Percentiles rank a stretch among this genome's conserved stretches.
phyloP scores from a whole-genome alignment of 2,113 vertebrate genomes.

The Paralichthys olivaceus region DNA sequence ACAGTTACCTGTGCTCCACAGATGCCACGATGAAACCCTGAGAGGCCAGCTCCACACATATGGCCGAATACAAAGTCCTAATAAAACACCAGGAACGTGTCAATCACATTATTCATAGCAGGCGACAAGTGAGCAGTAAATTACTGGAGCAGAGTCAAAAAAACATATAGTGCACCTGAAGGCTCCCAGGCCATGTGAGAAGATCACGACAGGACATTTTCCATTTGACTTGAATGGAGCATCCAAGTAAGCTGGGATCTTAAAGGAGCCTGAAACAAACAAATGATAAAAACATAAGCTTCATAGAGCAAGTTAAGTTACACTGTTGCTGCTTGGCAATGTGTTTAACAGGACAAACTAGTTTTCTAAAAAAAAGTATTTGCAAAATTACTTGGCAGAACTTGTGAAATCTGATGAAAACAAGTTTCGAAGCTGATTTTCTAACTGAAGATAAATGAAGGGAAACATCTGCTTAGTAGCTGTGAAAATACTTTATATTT shows the following conservation, averaged over 20 bases:
- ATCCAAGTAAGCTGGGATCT: constrained; percentile 88
- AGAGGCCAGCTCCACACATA: constrained; percentile 94
- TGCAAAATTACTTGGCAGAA: neutral
- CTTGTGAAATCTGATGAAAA: neutral
- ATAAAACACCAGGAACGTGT: constrained; percentile 20
- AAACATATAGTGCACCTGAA: constrained; percentile 85
- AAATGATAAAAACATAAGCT: neutral
- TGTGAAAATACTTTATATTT: neutral
- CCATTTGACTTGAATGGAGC: constrained; percentile 87
- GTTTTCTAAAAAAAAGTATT: too few species aligned
- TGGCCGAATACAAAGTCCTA: constrained; percentile 94
- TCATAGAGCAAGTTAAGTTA: neutral
- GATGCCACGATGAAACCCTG: constrained; percentile 93
- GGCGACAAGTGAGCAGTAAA: neutral
- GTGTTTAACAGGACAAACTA: neutral
- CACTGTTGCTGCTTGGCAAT: neutral
- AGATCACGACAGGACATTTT: constrained; percentile 92
- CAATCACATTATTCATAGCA: neutral
- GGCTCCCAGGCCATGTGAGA: constrained; percentile 96
- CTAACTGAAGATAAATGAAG: neutral
- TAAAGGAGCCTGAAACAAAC: constrained; percentile 84
- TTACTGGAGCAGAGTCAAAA: neutral
- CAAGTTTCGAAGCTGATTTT: neutral
- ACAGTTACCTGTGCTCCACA: constrained; percentile 93
- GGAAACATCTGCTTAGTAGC: neutral